These are phyloP conservation scores for Sphyrna mokarran DNA, from an alignment of 2,113 vertebrate species.

Conservation along the genomic window DNA sequence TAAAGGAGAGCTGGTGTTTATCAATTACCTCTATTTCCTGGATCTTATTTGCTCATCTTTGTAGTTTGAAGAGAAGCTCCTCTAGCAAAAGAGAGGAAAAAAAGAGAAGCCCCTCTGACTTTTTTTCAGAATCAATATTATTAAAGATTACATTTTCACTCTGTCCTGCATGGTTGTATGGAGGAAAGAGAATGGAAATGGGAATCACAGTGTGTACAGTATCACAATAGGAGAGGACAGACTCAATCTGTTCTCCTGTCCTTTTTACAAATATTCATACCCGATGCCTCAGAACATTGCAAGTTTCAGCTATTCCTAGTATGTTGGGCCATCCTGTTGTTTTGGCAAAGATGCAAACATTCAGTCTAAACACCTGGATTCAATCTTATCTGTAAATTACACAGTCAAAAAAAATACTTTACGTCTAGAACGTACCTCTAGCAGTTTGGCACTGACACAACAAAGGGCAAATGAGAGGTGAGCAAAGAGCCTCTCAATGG, in stretches of 20 bases:
- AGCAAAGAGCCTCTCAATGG: background rate
- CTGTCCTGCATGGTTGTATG: background rate
- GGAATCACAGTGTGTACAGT: background rate
- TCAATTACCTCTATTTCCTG: background rate
- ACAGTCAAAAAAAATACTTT: background rate
- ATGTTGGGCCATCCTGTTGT: background rate
- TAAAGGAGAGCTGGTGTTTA: background rate
- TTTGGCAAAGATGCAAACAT: background rate
- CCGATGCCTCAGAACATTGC: background rate
- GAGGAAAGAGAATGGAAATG: background rate
- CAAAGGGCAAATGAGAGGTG: background rate
- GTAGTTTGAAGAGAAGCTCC: background rate
- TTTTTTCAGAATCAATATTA: background rate
- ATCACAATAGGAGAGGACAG: background rate
- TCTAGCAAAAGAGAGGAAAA: background rate
- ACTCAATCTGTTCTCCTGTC: background rate
- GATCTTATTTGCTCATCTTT: background rate
- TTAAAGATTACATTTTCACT: too few species aligned
- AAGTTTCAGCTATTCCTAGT: background rate
- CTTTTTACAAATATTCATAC: background rate
- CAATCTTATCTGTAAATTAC: background rate
- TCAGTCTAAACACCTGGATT: constrained; percentile 22
- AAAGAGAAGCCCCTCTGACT: background rate
- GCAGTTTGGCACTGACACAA: background rate
- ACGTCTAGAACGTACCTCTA: background rate